A percentile compares a stretch with the other conserved stretches of the same genome.
Conservation (phyloP, 2,888 invertebrate genomes). For the Salpingus planirostris region DNA sequence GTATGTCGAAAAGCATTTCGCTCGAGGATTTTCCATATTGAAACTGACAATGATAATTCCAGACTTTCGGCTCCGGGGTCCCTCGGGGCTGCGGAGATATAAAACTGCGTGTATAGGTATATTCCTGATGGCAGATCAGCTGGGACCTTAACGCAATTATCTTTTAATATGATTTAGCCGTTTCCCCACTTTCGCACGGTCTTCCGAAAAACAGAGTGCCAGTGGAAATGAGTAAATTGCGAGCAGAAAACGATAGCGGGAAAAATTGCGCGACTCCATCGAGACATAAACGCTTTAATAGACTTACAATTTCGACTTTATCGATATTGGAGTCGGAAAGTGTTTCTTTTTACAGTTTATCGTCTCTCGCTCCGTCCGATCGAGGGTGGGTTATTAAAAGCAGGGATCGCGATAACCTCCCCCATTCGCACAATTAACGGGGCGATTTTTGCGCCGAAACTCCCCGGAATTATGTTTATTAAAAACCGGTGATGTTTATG, state of each 20-base stretch:
- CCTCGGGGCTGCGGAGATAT: constrained; percentile 19
- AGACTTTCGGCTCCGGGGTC: constrained; percentile 13
- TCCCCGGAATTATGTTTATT: no score
- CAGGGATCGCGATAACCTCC: constrained; percentile 9
- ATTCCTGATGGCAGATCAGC: constrained; percentile 25
- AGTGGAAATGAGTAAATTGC: constrained; percentile 26
- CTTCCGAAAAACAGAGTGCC: constrained; percentile 4
- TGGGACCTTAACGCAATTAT: constrained; percentile 28
- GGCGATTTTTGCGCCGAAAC: no score
- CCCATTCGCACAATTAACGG: no score
- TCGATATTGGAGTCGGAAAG: constrained; percentile 21
- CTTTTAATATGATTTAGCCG: constrained; percentile 28
- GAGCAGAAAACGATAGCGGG: constrained; percentile 22
- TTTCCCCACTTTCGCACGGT: constrained; percentile 10
- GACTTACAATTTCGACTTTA: constrained; percentile 20
- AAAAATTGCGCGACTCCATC: constrained; percentile 22
- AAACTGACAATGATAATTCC: constrained; percentile 20
- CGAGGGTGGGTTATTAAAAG: constrained; percentile 12
- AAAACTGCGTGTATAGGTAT: no score
- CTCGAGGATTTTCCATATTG: constrained; percentile 21
- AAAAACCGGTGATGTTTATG: no score
- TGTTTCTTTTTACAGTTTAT: constrained; percentile 20
- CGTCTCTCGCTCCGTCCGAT: constrained; percentile 15
- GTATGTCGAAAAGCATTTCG: constrained; percentile 9
- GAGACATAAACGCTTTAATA: constrained; percentile 22